Percentiles rank a stretch among this genome's conserved stretches.
phyloP scores from a whole-genome alignment of 2,888 invertebrate genomes.

The Hermaeophaga mercurialis region DNA sequence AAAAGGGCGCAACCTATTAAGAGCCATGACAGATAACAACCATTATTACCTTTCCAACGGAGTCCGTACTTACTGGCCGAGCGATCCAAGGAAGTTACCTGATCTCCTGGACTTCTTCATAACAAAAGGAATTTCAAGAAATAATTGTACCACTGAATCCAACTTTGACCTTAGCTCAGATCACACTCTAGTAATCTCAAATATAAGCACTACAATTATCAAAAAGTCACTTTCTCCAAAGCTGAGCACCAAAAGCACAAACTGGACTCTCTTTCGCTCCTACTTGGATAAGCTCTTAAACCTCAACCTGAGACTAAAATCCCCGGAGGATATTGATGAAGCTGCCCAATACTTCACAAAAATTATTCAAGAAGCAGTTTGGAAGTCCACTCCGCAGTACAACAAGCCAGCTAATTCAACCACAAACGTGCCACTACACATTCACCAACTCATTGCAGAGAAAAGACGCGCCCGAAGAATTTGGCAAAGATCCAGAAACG shows the following conservation, averaged over 20 bases:
- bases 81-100: no score
- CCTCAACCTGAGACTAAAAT: not conserved
- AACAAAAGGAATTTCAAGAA: no score
- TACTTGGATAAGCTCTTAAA: not conserved
- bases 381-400: not conserved
- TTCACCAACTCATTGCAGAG: no score
- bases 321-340: not conserved
- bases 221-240: not conserved
- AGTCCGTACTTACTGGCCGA: constrained; percentile 18
- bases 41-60: constrained; percentile 8
- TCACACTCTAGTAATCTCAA: not conserved
- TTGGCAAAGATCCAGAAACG: no score
- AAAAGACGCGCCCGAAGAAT: no score
- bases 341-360: not conserved
- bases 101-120: no score
- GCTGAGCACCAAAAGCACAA: not conserved
- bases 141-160: not conserved
- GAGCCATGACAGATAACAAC: constrained; percentile 8
- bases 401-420: no score
- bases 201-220: not conserved
- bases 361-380: not conserved
- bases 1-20: constrained; percentile 13
- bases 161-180: not conserved
- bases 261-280: not conserved
- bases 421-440: no score